phyloP scores from a whole-genome alignment of 2,113 vertebrate genomes.

The Telmatochromis sp. region DNA sequence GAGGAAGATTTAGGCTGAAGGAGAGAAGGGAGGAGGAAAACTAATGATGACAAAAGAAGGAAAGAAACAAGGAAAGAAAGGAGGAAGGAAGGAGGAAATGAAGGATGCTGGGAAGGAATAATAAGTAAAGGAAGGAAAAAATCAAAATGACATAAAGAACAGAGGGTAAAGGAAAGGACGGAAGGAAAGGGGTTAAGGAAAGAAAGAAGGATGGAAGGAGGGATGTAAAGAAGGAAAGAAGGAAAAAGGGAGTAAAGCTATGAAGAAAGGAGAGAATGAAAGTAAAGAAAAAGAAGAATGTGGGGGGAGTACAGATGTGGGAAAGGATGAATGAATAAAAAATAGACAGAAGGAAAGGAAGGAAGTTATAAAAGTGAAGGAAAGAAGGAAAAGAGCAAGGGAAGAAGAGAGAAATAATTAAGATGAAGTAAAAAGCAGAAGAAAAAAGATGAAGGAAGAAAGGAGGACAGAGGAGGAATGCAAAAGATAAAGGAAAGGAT shows the following conservation, averaged over 20 bases:
- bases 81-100: not conserved
- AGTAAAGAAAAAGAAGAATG: not conserved
- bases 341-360: not conserved
- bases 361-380: not conserved
- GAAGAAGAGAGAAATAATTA: not conserved
- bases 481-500: not conserved
- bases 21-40: no score
- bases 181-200: no score
- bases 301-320: not conserved
- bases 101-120: rapidly evolving
- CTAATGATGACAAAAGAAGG: no score
- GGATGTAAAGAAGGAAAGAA: not conserved
- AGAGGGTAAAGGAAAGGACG: not conserved
- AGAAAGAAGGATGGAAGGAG: not conserved
- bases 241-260: not conserved
- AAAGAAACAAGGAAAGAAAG: no score
- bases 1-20: no score
- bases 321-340: not conserved
- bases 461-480: not conserved
- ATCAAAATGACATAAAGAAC: not conserved
- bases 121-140: rapidly evolving
- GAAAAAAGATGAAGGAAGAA: not conserved
- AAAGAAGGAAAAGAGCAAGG: not conserved
- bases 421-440: rapidly evolving
- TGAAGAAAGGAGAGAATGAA: not conserved